phyloP scores from a whole-genome alignment of 2,888 invertebrate genomes.

The Galeopsomyia nigrocyanea region DNA sequence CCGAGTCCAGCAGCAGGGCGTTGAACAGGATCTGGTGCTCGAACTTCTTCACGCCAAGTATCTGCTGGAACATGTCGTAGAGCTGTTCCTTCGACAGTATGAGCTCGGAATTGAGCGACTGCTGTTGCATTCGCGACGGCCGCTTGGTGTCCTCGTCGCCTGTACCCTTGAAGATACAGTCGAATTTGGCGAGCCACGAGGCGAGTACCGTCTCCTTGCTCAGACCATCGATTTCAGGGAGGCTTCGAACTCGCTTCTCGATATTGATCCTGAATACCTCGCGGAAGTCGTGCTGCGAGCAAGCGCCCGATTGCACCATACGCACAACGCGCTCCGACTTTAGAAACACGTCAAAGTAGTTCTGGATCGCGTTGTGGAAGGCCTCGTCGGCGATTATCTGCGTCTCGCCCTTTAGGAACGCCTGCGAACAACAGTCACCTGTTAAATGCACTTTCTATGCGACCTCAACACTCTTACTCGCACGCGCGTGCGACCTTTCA shows the following conservation, averaged over 20 bases:
- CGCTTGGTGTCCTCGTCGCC: constrained; percentile 91
- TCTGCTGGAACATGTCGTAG: constrained; percentile 99
- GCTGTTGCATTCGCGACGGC: constrained; percentile 89
- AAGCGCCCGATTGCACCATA: constrained; percentile 98
- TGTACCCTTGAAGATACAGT: constrained; percentile 95
- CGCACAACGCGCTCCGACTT: constrained; percentile 96
- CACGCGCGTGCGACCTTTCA: too few relatives aligned
- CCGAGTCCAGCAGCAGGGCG: constrained; percentile 97
- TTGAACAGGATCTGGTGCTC: constrained; percentile 99
- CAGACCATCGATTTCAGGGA: constrained; percentile 99
- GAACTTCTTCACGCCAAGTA: constrained; percentile 98
- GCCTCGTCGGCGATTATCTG: constrained; percentile 98
- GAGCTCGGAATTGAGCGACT: constrained; percentile 91
- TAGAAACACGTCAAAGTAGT: constrained; percentile 94
- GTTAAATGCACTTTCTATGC: too few relatives aligned
- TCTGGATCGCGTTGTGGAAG: constrained; percentile 98
- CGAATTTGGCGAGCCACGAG: constrained; percentile 99
- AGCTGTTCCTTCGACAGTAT: constrained; percentile 99
- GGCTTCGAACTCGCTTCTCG: constrained; percentile 96
- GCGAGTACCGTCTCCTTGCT: constrained; percentile 99
- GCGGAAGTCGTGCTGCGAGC: constrained; percentile 98
- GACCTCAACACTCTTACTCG: too few relatives aligned
- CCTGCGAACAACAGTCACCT: constrained; percentile 70
- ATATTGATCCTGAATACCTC: constrained; percentile 99
- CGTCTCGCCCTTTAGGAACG: constrained; percentile 98